Evolutionary conservation across 2,888 invertebrate species (phyloP), one percentile per base, ranked within the genome.

Genomic region (Andrena trimmerana): DNA sequence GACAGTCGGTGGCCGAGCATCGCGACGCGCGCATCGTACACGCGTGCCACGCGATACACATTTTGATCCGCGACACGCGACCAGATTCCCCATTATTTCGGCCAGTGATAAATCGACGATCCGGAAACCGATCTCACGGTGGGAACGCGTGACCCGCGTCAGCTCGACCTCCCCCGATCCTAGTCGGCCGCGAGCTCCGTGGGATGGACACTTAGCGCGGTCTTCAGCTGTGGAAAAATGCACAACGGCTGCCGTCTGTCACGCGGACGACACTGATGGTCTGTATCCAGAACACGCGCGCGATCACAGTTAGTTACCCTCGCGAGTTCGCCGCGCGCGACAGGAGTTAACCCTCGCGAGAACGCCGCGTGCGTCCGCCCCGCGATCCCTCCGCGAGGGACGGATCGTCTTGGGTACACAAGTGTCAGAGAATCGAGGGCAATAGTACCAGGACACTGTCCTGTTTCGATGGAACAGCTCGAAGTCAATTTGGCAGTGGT

Each of bases 1-100:
- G 87, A 81, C 90, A 92, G 92, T 92, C 89, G 89, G 89, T 91
- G 91, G 88, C 83, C 89, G 91, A 88, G 90, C 92, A 90, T 92
- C 91, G 91, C 89, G 90, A 90, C 89, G 90, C 88, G 87, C 85
- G 87, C 85, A 85, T 85, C 89, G 87, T 76, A 68, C 29, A 63
- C 67, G 74, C 69, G 81, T 67, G 73, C 27, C 16, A 52, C 24
- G 60, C 54, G 73, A 62, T 20, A 63, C 52, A 10, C 36, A 4
- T 65, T 31, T 27, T 1, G 20, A 42, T 29, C 5, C 54, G 52
- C 48, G 54, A 50, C 54, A 33, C 68, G 63, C 68, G 81, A 31
- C 13, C 5, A 50, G 31, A 20, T 2, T 2, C 16, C 4, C 6
- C 7, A 10, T 42, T 42, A 7, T 20, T 42, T 59, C 48, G 59